Conservation (phyloP, 2,113 vertebrate genomes). For the Mola mola region DNA sequence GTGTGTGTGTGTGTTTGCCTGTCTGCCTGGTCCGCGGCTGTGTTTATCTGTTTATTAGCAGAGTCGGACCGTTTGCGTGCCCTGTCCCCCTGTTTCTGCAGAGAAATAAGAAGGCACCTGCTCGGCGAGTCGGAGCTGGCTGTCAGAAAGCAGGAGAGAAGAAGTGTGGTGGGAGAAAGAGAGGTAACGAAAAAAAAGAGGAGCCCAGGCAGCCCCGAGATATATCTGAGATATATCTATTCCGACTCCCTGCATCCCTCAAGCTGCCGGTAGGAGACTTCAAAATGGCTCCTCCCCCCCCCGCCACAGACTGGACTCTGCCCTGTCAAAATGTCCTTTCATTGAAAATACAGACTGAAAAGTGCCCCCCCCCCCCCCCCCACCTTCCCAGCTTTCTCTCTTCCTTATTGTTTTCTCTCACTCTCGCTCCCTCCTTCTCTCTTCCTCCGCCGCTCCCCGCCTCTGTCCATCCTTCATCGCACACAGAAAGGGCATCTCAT, state of each 20-base stretch:
- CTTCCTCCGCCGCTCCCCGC: constrained; percentile 10
- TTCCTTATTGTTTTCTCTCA: constrained; percentile 14
- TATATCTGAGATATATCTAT: constrained; percentile 80
- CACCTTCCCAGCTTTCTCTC: constrained; percentile 47
- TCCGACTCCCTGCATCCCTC: constrained; percentile 76
- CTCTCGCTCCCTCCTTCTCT: constrained; percentile 8
- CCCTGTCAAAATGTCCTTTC: constrained; percentile 80
- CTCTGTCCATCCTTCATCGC: constrained; percentile 72
- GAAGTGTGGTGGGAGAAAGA: constrained; percentile 48
- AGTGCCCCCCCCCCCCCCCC: constrained; percentile 60
- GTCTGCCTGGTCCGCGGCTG: constrained; percentile 54
- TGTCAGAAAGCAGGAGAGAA: constrained; percentile 77
- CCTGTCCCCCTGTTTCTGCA: constrained; percentile 67
- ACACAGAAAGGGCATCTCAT: constrained; percentile 73
- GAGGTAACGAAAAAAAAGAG: constrained; percentile 26
- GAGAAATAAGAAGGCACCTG: constrained; percentile 77
- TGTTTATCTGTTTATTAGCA: constrained; percentile 74
- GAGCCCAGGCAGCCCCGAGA: constrained; percentile 69
- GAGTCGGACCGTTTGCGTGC: constrained; percentile 70
- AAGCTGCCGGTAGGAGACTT: constrained; percentile 78
- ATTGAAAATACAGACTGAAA: constrained; percentile 74
- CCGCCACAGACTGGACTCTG: constrained; percentile 71
- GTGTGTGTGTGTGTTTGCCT: constrained; percentile 41
- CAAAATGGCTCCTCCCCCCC: constrained; percentile 78
- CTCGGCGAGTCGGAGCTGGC: constrained; percentile 64